Conservation (phyloP, 1,140 invertebrate species). For the Brachionus angularis region DNA sequence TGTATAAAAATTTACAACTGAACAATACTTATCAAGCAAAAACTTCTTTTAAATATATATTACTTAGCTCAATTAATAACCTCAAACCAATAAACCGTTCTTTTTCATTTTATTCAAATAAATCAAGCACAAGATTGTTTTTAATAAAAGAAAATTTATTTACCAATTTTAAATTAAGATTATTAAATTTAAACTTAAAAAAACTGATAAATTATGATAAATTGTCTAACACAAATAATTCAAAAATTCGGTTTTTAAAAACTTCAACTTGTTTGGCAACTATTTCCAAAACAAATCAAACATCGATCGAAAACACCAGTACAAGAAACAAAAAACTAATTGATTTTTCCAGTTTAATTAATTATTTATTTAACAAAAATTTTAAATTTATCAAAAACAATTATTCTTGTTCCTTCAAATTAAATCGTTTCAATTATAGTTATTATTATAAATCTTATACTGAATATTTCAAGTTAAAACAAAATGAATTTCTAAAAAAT, state of each 20-base stretch:
- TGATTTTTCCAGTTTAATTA: too few relatives aligned
- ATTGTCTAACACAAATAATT: neutral
- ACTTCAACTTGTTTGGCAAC: neutral
- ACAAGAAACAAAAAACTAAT: too few relatives aligned
- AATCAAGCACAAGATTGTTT: neutral
- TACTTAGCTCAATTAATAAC: neutral
- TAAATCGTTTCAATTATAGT: too few relatives aligned
- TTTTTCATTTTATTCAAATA: conserved; percentile 7
- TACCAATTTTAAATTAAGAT: neutral
- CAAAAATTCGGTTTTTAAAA: neutral
- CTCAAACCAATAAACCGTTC: neutral
- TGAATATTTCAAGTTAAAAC: too few relatives aligned
- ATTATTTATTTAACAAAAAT: too few relatives aligned
- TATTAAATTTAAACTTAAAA: conserved; percentile 1
- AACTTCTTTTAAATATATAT: neutral
- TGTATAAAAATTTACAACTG: conserved; percentile 17
- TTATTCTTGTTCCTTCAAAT: too few relatives aligned
- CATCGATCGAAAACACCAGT: neutral
- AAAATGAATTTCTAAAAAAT: too few relatives aligned
- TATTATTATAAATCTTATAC: too few relatives aligned
- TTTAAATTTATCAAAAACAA: too few relatives aligned
- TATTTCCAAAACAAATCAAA: neutral
- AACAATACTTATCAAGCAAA: neutral
- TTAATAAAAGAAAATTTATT: neutral
- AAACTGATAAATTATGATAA: neutral